Percentiles rank a stretch among this genome's conserved stretches.
Conservation (phyloP, 2,888 invertebrate species). For the Tenthredo scrophulariae region DNA sequence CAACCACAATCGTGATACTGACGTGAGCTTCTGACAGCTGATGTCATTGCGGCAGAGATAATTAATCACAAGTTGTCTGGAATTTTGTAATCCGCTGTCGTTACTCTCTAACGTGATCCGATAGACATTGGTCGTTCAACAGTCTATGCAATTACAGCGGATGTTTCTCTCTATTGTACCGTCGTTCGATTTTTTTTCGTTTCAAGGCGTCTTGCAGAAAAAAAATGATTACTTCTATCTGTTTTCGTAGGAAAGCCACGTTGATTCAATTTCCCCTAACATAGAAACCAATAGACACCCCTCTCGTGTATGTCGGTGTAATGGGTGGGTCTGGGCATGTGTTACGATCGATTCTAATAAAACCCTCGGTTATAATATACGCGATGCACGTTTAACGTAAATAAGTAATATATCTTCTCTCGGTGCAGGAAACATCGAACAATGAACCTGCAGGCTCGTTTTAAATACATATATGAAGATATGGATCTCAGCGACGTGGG, state of each 20-base stretch:
- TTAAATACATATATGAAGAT: background rate
- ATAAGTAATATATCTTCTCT: background rate
- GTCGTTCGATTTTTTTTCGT: background rate
- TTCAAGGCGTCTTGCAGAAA: background rate
- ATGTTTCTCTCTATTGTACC: background rate
- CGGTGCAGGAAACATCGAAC: background rate
- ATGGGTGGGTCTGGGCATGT: conserved; percentile 37
- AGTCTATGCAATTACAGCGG: background rate
- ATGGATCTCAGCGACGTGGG: background rate
- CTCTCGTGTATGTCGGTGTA: conserved; percentile 1
- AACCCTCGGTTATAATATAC: background rate
- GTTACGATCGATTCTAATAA: conserved; percentile 35
- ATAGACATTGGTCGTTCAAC: background rate
- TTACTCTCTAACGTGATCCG: background rate
- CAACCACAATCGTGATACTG: conserved; percentile 5
- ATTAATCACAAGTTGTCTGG: background rate
- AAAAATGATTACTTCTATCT: background rate
- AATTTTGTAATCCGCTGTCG: background rate
- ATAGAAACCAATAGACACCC: background rate
- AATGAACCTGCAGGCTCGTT: background rate
- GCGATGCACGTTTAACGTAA: background rate
- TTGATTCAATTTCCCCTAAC: conserved; percentile 14
- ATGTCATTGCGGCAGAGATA: background rate
- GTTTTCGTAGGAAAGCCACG: background rate
- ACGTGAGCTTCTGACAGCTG: background rate